Evolutionary conservation across 1,140 invertebrate genomes (phyloP), one percentile per base, ranked within the genome.

Genomic region (Diprion similis): DNA sequence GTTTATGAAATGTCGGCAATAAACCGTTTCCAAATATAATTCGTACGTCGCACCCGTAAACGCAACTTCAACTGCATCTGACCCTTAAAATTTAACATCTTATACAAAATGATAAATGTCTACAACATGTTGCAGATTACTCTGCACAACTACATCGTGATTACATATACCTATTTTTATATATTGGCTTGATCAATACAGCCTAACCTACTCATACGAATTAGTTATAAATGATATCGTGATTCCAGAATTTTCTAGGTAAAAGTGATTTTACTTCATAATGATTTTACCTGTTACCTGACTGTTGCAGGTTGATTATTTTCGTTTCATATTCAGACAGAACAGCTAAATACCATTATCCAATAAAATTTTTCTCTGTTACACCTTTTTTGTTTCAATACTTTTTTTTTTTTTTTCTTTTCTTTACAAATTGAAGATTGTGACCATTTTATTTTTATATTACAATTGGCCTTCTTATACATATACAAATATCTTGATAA

Each of bases 151-250:
- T 59, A 10, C 9, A 59, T 37, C 24, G 6, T 59, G 51, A 59
- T 59, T 59, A 59, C n/a, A 59, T 59, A 59, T 59, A 59, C 51
- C 51, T 59, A 59, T 59, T 15, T 59, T 59, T 59, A 59, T 59
- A 59, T 59, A 59, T 59, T 59, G 51, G 51, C 51, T 59, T 4
- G 51, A 59, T 59, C 51, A 59, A 59, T 59, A 59, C 51, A 17
- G 11, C 51, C 51, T 59, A 59, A 15, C 51, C 51, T 59, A 59
- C n/a, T 59, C 11, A 59, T 59, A 59, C 51, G n/a, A 59, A 59
- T 59, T 13, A 59, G n/a, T 15, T 59, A 6, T 59, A 59, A 59
- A 59, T 59, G 51, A 59, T 15, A 59, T 15, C n/a, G n/a, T 59
- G 51, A 59, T 59, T 59, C 6, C 11, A 59, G 51, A 59, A 59